Evolutionary conservation across 2,113 vertebrate species (phyloP), one percentile per base, ranked within the genome.

Genomic region (Motacilla tschutschensis): DNA sequence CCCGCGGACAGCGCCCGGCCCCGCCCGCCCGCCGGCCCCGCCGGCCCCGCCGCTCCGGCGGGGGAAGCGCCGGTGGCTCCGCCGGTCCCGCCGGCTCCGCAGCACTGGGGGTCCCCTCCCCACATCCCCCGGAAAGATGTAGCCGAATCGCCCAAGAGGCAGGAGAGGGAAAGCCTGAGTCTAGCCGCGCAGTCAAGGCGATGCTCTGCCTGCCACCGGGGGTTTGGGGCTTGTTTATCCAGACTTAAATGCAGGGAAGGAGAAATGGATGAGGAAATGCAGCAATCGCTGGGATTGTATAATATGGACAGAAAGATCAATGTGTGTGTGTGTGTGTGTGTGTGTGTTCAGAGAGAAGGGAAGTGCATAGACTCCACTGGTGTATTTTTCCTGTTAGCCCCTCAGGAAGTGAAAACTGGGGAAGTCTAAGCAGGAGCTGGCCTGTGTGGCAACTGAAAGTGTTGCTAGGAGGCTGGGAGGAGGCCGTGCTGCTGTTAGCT

Each of bases 381-480:
- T 80, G 57, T 46, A 35, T 91, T 91, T 86, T 80, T 43, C 58
- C 62, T 64, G 35, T 60, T 44, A 81, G 51, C 35, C 36, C 50
- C 38, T 71, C 67, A 71, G 63, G 51, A 91, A 88, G 75, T 90
- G 58, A 35, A 82, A 87, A 84, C 43, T 63, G 79, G 59, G 81
- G 62, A 55, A 82, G 70, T 21, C 57, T 72, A 66, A 64, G 53
- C 19, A 35, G 85, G 63, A 87, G 33, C 72, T n/a, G 62, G 86
- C 79, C 85, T 85, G 65, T 44, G 72, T 93, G 94, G 87, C 79
- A 64, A 85, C 41, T 54, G 67, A 43, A 91, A 79, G 83, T 94
- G 96, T 97, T 97, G 97, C 96, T 97, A 97, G 95, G 96, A 95
- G 89, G 94, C 95, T 95, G 87, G 79, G 82, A 92, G 90, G 89